Percentiles rank a stretch among this genome's conserved stretches.
phyloP scores from a whole-genome alignment of 2,113 vertebrate species.

The Nycticebus coucang region DNA sequence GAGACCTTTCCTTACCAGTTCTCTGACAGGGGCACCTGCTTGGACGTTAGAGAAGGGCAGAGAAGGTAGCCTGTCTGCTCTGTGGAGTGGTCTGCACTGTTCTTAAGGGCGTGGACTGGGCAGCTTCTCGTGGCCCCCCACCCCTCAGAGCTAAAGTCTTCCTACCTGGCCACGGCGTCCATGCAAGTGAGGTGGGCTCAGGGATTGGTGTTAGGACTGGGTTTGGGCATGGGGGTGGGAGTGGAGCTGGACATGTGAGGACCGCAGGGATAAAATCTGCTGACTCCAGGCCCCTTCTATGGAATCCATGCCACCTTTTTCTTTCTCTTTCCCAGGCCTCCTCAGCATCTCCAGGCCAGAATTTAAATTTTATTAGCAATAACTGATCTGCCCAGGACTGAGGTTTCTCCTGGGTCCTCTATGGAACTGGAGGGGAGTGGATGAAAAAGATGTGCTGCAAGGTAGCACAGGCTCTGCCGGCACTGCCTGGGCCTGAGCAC shows the following conservation, averaged over 20 bases:
- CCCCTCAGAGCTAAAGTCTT: background rate
- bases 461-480: background rate
- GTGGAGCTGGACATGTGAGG: background rate
- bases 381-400: background rate
- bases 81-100: accelerated
- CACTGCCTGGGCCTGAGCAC: too few species aligned
- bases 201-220: background rate
- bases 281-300: background rate
- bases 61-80: background rate
- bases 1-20: too few species aligned
- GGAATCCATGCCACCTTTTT: constrained; percentile 54
- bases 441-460: background rate
- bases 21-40: background rate
- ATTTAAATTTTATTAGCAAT: constrained; percentile 65
- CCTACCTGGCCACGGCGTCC: background rate
- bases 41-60: background rate
- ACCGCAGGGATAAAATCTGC: background rate
- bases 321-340: background rate
- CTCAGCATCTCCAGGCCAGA: constrained; percentile 20
- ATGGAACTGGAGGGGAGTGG: background rate
- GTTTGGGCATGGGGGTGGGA: background rate
- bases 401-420: background rate
- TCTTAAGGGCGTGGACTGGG: background rate
- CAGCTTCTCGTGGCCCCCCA: background rate
- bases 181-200: background rate